These are phyloP conservation scores for Nothocercus julius DNA, from an alignment of 2,113 vertebrate genomes.

Conservation along the genomic window DNA sequence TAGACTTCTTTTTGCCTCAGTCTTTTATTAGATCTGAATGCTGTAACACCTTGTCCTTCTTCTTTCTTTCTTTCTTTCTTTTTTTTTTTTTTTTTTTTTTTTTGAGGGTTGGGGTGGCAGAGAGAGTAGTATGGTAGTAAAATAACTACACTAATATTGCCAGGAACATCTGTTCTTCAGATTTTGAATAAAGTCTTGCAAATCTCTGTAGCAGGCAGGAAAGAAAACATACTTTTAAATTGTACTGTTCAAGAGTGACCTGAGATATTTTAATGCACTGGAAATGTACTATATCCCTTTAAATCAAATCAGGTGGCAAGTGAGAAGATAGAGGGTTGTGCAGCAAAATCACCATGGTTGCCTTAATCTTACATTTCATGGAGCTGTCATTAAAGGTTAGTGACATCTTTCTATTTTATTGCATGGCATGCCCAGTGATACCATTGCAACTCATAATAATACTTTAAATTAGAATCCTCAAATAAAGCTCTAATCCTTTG, in stretches of 20 bases:
- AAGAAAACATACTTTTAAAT: neutral
- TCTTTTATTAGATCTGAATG: neutral
- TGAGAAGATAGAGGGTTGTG: neutral
- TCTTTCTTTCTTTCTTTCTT: neutral
- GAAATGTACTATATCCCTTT: constrained; percentile 24
- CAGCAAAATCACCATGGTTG: neutral
- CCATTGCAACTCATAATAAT: neutral
- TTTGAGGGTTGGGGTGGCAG: no score
- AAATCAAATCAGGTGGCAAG: neutral
- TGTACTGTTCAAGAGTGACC: neutral
- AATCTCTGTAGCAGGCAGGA: neutral
- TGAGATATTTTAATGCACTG: neutral
- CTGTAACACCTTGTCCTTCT: neutral
- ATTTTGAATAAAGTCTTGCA: neutral
- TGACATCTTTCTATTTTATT: constrained; percentile 62
- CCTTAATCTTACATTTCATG: constrained; percentile 47
- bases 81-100: neutral
- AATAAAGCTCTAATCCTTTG: constrained; percentile 46
- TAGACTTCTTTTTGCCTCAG: neutral
- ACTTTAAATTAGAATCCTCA: constrained; percentile 44
- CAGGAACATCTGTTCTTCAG: neutral
- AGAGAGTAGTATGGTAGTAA: neutral
- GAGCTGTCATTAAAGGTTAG: constrained; percentile 62
- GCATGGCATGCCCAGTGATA: neutral
- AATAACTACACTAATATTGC: neutral